Evolutionary conservation across 2,797 vertebrate genomes (phyloP).

Genomic region (Brachymystax lenok): DNA sequence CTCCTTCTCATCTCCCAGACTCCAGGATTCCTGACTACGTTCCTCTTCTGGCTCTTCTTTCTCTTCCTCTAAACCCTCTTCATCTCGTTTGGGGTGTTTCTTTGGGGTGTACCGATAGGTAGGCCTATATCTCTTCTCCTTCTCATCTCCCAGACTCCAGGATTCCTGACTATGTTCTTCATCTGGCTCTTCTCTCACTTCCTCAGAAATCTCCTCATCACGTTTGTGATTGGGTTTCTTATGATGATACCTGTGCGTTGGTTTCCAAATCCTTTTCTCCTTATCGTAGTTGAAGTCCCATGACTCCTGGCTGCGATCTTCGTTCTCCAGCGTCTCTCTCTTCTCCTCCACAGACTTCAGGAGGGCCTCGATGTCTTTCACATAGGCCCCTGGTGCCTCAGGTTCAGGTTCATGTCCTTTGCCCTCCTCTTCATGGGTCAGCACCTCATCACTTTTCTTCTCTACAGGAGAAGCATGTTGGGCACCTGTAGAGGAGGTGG

Average conservation of each 20-base stretch:
- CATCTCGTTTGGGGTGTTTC: conserved; percentile 57
- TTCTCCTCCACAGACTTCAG: conserved; percentile 66
- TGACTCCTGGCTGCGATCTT: conserved; percentile 72
- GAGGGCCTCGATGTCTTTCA: conserved; percentile 64
- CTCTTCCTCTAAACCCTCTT: conserved; percentile 49
- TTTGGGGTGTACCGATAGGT: conserved; percentile 57
- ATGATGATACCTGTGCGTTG: conserved; percentile 50
- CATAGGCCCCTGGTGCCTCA: conserved; percentile 50
- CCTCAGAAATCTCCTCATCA: conserved; percentile 31
- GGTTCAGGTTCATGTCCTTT: conserved; percentile 41
- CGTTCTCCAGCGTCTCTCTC: conserved; percentile 59
- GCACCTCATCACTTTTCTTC: conserved; percentile 67
- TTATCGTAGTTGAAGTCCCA: conserved; percentile 67
- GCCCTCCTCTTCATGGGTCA: conserved; percentile 51
- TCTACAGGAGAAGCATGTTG: conserved; percentile 70
- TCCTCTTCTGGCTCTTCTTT: conserved; percentile 44
- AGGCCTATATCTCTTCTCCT: conserved; percentile 63
- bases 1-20: conserved; percentile 47
- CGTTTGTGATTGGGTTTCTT: conserved; percentile 19
- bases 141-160: conserved; percentile 32
- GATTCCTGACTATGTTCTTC: conserved; percentile 48
- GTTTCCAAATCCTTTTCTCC: conserved; percentile 55
- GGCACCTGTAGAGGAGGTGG: conserved; percentile 65
- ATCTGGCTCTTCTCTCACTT: conserved; percentile 38
- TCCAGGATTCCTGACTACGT: conserved; percentile 39